Evolutionary conservation across 2,888 invertebrate species (phyloP), one percentile per base, ranked within the genome.

Genomic region (Schizaphis graminum): DNA sequence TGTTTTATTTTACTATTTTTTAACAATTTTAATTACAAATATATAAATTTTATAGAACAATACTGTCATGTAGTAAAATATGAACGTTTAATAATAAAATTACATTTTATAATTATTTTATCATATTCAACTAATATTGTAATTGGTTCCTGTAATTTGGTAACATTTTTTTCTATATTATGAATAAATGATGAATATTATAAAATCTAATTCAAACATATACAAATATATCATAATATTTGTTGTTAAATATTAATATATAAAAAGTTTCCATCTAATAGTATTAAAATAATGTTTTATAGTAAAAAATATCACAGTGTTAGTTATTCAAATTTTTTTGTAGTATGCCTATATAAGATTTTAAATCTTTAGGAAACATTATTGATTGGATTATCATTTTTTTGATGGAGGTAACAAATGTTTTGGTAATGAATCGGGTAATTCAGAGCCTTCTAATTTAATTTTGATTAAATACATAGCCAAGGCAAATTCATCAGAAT

Each of bases 401-500:
- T 93, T 94, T 53, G 94, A 93, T 41, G 97, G 97, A 21, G 97
- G 97, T 88, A 97, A 95, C 61, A 97, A 96, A 95, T 97, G 97
- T 3, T 96, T 96, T 2, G 97, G 97, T 89, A 97, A 95, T 90
- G 96, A 96, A 41, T 95, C 95, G 3, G 97, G 97, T 85, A 97
- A 95, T 95, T 97, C 97, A 95, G 97, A 96, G 28, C 97, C 97
- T 91, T 96, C 96, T 91, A 96, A 95, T 95, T 97, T 97, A 88
- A 97, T 96, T 95, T 96, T 96, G 95, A 97, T 96, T 94, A 97
- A 95, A 95, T 97, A 97, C 96, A 97, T 97, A 85, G 97, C 97
- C 85, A 97, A 96, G 0, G 97, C 97, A 96, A 97, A 97, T 95
- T 97, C 97, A 95, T 97, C 97, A 21, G 96, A 95, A 95, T 97